A percentile compares a stretch with the other conserved stretches of the same genome.
Conservation (phyloP, 2,888 invertebrate species). For the Athrips mouffetella region DNA sequence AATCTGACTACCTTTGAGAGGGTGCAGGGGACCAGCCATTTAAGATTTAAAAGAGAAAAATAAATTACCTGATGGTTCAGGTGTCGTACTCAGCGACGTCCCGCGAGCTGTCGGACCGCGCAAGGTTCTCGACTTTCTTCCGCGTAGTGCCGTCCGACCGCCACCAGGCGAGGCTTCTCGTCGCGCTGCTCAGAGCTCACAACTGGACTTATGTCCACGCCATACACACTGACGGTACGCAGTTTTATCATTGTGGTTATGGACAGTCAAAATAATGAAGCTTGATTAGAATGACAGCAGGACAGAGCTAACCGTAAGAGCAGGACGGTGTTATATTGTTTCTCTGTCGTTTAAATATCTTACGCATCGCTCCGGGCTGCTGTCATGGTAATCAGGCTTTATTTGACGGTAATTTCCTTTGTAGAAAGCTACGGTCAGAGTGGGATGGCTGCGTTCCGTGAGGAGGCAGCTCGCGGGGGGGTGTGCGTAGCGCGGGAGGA, state of each 20-base stretch:
- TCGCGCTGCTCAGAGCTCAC: slow-evolving; percentile 81
- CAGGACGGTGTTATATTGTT: no score
- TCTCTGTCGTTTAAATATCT: no score
- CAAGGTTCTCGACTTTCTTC: slow-evolving; percentile 85
- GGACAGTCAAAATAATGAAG: no score
- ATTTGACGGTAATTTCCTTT: neutral
- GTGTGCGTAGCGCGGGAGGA: slow-evolving; percentile 84
- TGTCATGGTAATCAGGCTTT: no score
- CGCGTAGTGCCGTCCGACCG: slow-evolving; percentile 88
- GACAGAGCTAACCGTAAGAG: no score
- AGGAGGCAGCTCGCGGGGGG: slow-evolving; percentile 80
- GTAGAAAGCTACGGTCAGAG: slow-evolving; percentile 87
- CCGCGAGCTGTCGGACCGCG: slow-evolving; percentile 85
- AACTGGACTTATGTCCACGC: slow-evolving; percentile 90
- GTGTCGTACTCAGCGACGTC: slow-evolving; percentile 85
- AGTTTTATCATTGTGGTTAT: no score
- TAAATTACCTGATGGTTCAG: no score
- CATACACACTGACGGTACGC: slow-evolving; percentile 81
- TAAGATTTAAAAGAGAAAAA: no score
- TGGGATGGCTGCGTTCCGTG: slow-evolving; percentile 86
- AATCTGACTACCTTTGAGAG: neutral
- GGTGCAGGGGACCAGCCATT: no score
- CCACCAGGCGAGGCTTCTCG: slow-evolving; percentile 86
- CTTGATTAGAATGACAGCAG: no score
- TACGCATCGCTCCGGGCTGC: no score